Evolutionary conservation across 2,113 vertebrate genomes (phyloP).

Genomic region (Myrmecophaga tridactyla): DNA sequence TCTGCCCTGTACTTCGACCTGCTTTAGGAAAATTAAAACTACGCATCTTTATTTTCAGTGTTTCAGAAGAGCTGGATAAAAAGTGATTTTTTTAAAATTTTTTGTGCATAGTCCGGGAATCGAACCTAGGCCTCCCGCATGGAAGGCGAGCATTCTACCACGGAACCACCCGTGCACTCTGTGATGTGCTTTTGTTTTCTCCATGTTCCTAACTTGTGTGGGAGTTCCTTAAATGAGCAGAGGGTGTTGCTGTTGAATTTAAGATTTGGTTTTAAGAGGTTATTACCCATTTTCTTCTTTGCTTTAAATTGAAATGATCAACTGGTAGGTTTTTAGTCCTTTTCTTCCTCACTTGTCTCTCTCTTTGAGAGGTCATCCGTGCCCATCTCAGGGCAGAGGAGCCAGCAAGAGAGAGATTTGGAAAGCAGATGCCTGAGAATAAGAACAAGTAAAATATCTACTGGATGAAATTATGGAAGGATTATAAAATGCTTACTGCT

Average conservation of each 20-base stretch:
- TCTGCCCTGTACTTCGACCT: not conserved
- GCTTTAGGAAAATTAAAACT: not conserved
- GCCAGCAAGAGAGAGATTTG: not conserved
- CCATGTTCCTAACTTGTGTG: not conserved
- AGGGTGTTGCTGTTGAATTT: not conserved
- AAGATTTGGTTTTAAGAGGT: not conserved
- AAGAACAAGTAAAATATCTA: not conserved
- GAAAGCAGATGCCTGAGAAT: not conserved
- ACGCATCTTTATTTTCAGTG: not conserved
- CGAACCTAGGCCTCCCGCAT: no score
- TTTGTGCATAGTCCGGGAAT: no score
- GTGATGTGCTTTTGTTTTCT: not conserved
- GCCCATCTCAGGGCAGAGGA: not conserved
- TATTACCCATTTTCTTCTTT: not conserved
- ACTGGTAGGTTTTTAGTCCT: not conserved
- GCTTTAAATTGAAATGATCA: not conserved
- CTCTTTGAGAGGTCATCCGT: rapidly evolving
- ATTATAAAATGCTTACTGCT: not conserved
- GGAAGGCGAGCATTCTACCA: no score
- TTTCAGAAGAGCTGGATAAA: not conserved
- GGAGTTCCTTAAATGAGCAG: not conserved
- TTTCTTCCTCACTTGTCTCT: not conserved
- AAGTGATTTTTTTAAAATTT: no score
- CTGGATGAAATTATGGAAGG: not conserved
- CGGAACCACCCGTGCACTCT: no score